Conservation (phyloP, 2,888 invertebrate species). For the Drosophila melanosoma region DNA sequence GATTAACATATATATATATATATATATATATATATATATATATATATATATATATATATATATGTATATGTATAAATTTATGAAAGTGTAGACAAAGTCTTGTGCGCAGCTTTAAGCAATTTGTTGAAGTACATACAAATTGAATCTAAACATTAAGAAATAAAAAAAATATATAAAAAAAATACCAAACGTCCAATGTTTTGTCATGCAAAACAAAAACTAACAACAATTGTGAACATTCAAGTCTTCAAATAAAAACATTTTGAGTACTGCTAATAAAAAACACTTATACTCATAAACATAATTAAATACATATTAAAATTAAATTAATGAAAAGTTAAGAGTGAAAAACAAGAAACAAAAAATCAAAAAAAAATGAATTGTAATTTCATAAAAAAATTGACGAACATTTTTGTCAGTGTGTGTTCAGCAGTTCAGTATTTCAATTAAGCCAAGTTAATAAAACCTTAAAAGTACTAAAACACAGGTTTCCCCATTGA, state of each 20-base stretch:
- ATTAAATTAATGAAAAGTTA: conserved; percentile 32
- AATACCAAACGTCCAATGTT: conserved; percentile 74
- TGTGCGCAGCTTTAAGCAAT: conserved; percentile 74
- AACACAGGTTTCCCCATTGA: conserved; percentile 67
- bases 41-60: conserved; percentile 5
- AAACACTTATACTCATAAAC: conserved; percentile 31
- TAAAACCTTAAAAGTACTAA: conserved; percentile 41
- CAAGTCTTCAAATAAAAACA: conserved; percentile 67
- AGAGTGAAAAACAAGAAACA: conserved; percentile 54
- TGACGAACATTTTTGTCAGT: conserved; percentile 58
- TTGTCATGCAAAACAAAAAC: conserved; percentile 60
- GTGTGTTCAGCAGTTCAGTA: conserved; percentile 75
- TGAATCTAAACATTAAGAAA: conserved; percentile 42
- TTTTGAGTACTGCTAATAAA: conserved; percentile 46
- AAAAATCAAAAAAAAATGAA: conserved; percentile 19
- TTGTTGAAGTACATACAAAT: conserved; percentile 55
- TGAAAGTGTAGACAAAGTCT: conserved; percentile 61
- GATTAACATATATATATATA: conserved; percentile 33
- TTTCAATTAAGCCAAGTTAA: conserved; percentile 78
- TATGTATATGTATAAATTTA: conserved; percentile 16
- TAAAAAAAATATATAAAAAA: conserved; percentile 36
- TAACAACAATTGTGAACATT: conserved; percentile 75
- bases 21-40: conserved; percentile 8
- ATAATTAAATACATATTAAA: conserved; percentile 23
- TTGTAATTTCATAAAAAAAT: conserved; percentile 44